Evolutionary conservation across 2,113 vertebrate species (phyloP).

Genomic region (Mus spicilegus): DNA sequence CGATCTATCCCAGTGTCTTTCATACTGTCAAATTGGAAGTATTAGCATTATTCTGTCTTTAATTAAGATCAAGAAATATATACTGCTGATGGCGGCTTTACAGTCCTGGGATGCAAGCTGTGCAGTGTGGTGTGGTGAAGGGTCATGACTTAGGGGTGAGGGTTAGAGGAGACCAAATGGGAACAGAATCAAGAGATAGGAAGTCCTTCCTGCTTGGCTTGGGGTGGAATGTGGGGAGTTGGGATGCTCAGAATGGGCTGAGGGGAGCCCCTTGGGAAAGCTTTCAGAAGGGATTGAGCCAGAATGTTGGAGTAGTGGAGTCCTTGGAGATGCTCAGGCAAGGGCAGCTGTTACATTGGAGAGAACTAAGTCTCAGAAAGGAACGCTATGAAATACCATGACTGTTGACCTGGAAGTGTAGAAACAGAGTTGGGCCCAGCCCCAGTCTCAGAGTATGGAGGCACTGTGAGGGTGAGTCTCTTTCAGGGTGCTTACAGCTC

Average conservation of each 20-base stretch:
- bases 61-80: not conserved
- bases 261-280: not conserved
- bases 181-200: not conserved
- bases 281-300: not conserved
- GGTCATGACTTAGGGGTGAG: not conserved
- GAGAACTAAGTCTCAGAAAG: not conserved
- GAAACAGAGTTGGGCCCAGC: not conserved
- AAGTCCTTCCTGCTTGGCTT: constrained; percentile 57
- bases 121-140: not conserved
- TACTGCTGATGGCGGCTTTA: not conserved
- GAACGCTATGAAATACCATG: not conserved
- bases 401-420: not conserved
- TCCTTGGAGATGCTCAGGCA: not conserved
- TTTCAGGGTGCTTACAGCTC: not conserved
- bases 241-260: not conserved
- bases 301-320: not conserved
- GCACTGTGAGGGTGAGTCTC: not conserved
- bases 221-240: not conserved
- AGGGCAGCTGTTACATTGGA: not conserved
- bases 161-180: not conserved
- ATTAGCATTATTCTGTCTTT: not conserved
- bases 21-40: not conserved
- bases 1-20: not conserved
- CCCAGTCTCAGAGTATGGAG: not conserved
- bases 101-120: not conserved